Base-by-base conservation (phyloP, 1,140 invertebrate species). In the Littorina saxatilis region DNA sequence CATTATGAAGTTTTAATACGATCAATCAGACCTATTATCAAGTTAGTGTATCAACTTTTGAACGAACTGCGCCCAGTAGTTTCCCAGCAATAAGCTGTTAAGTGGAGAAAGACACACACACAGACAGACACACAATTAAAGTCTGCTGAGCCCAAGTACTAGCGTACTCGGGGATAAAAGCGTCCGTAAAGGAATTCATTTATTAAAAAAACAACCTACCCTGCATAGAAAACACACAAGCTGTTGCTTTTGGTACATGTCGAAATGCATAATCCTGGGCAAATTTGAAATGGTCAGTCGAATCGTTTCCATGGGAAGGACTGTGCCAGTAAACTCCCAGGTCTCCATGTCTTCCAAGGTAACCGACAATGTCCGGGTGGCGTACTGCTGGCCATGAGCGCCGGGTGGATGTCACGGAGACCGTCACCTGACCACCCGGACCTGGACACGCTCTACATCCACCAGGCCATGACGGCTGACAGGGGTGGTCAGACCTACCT, bases 381-480 rank as follows among this genome's bases (percentile, higher is more conserved):
- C 43, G 83, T 86, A 73, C 74, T 87, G 11, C 83, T 86, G 17
- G 80, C 84, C 0, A 79, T 85, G 81, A 86, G 84, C 3, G 29
- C 82, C 50, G 52, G 79, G 0, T 87, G 86, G 86, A 7, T 84
- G 11, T 61, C 73, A 9, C 81, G 82, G 17, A 74, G 58, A 15
- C 79, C 74, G 32, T 81, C 78, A 15, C 23, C 58, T 2, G 29
- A 29, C 20, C 61, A 82, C 20, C 70, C 63, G 17, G 55, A 58
- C 17, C 32, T 83, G 55, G 79, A 80, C 39, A 79, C 79, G 5
- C 55, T 87, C 7, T 84, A 72, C 43, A 80, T 87, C 27, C 84
- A 83, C 27, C 83, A 85, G 50, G 86, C 84, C 23, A 82, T 87
- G 40, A 77, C 83, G 9, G 81, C 84, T 52, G 83, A 85, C 35